A percentile compares a stretch with the other conserved stretches of the same genome.
These are phyloP conservation scores for Nibea coibor DNA, from an alignment of 2,113 vertebrate species.

Conservation along the genomic window DNA sequence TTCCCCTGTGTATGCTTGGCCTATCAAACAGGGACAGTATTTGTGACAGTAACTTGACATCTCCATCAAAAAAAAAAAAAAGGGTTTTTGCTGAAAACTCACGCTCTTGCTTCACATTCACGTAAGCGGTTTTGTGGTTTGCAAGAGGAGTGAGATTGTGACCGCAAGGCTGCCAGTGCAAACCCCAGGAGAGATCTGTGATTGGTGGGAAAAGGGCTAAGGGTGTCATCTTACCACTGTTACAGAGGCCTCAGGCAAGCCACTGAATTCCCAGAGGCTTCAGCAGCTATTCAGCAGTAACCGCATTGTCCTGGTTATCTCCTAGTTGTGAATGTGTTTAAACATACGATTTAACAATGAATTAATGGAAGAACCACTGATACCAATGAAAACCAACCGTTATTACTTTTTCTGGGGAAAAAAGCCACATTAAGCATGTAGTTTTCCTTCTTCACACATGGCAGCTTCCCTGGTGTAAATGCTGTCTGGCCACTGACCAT, in stretches of 20 bases:
- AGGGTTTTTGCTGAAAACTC: neutral
- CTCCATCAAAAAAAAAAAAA: neutral
- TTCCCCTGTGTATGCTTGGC: constrained; percentile 21
- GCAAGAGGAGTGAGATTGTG: neutral
- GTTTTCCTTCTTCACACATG: neutral
- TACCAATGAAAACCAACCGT: neutral
- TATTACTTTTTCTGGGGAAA: neutral
- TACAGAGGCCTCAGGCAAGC: constrained; percentile 13
- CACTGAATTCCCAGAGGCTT: neutral
- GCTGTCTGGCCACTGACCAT: neutral
- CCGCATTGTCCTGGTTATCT: neutral
- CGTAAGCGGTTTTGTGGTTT: neutral
- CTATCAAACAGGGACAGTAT: constrained; percentile 28
- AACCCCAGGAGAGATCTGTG: constrained; percentile 17
- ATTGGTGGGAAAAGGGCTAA: constrained; percentile 17
- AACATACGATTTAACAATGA: neutral
- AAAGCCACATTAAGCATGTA: neutral
- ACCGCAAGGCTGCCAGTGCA: constrained; percentile 16
- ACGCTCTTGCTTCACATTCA: fast-evolving
- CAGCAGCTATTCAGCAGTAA: constrained; percentile 2
- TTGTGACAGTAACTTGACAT: constrained; percentile 5
- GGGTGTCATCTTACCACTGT: constrained; percentile 24
- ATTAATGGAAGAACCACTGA: neutral
- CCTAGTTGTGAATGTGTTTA: constrained; percentile 8
- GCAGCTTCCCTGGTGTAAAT: neutral